Base-by-base conservation (phyloP, 1,140 invertebrate genomes). In the Nasonia vitripennis region DNA sequence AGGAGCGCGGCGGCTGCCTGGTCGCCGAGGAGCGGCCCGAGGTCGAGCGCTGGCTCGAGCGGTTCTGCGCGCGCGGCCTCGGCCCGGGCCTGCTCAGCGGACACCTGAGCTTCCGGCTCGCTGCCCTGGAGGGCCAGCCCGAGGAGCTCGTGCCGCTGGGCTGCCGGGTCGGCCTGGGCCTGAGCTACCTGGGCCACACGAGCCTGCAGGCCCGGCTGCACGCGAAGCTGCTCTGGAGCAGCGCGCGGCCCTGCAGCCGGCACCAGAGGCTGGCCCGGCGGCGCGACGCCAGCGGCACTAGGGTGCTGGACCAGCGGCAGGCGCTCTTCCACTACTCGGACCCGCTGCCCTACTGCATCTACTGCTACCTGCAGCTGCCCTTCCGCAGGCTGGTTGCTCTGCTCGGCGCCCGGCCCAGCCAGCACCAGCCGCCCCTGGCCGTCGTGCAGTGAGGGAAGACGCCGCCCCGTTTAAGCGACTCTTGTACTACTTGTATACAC, bases 291-390 rank as follows among this genome's bases (percentile, higher is more conserved):
- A n/a, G n/a, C n/a, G n/a, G n/a, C n/a, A 41, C 51, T 48, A 27
- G 20, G 67, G 14, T n/a, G 5, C 89, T 97, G 74, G 89, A 93
- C 91, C 94, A 81, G 94, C 94, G 96, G 11, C 96, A 97, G 89
- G 96, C 96, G 0, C 91, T 97, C 1, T 97, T 97, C 88, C 94
- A 95, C 1, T 96, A 96, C 87, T 97, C 96, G 96, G 97, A 97
- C 89, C 97, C 96, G 0, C 88, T 97, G 81, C 97, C 97, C 0
- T 97, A 97, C 89, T 97, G 96, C 88, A 96, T 96, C 2, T 97
- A 97, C 89, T 97, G 97, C 92, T 96, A 97, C 89, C 95, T 97
- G 83, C 96, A 97, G 88, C 91, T 96, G 86, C 96, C 96, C 0
- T 95, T 97, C 55, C 93, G 93, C 83, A 94, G 95, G 45, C 91